Conservation (phyloP, 35 echinoderm and acorn worm species). For the Ophioderma brevispina region DNA sequence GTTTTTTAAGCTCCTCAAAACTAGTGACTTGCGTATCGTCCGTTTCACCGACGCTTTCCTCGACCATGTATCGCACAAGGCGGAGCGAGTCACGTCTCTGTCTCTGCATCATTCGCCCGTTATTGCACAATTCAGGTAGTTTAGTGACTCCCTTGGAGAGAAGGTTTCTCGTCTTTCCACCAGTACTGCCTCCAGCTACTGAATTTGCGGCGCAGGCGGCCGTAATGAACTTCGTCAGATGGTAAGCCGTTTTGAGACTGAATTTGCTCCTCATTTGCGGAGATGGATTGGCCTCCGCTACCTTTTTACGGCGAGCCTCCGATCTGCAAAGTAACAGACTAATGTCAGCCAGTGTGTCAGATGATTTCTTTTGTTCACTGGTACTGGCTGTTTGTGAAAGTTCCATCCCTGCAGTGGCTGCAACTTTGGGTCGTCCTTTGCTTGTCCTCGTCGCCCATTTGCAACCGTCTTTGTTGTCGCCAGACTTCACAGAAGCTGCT, state of each 20-base stretch:
- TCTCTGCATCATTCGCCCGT: background rate
- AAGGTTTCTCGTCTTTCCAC: background rate
- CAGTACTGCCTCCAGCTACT: background rate
- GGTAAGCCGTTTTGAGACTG: background rate
- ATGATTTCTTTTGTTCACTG: no score
- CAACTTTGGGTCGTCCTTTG: background rate
- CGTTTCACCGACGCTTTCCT: background rate
- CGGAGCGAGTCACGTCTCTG: constrained; percentile 1
- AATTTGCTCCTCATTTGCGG: background rate
- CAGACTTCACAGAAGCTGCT: no score
- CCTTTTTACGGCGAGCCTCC: background rate
- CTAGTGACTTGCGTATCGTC: constrained; percentile 21
- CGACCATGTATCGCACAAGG: background rate
- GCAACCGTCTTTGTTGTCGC: no score
- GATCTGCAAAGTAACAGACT: background rate
- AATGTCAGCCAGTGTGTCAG: background rate
- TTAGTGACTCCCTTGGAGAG: background rate
- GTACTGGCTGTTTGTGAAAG: no score
- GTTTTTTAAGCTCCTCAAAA: constrained; percentile 26
- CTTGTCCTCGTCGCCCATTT: background rate
- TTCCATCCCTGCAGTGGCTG: background rate
- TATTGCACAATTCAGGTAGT: background rate
- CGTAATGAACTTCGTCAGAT: constrained; percentile 12
- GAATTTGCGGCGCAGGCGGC: background rate
- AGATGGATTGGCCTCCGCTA: background rate